Evolutionary conservation across 2,113 vertebrate genomes (phyloP).

Genomic region (Lepidothrix coronata): DNA sequence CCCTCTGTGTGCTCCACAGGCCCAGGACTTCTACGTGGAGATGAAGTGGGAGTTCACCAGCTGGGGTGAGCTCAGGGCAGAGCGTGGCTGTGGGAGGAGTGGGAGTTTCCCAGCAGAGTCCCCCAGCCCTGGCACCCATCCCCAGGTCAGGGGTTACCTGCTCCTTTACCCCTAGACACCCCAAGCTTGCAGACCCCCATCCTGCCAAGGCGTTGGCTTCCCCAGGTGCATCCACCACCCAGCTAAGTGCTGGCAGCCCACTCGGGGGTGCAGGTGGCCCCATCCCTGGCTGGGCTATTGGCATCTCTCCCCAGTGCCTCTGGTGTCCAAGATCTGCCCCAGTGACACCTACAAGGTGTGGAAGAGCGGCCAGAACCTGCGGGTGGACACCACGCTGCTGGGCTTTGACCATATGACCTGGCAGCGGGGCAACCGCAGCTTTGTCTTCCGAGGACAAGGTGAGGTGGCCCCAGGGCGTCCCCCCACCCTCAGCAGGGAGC

Average conservation of each 20-base stretch:
- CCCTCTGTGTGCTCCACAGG: constrained; percentile 65
- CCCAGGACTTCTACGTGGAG: constrained; percentile 97
- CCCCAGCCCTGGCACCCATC: background rate
- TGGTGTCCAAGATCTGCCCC: constrained; percentile 97
- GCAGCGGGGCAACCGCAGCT: constrained; percentile 96
- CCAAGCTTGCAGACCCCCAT: background rate
- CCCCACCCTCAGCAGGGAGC: fast-evolving
- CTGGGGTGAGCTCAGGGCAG: constrained; percentile 83
- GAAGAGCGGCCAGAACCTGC: constrained; percentile 96
- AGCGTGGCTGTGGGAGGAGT: fast-evolving
- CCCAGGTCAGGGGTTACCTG: background rate
- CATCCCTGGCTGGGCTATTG: background rate
- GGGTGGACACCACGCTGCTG: constrained; percentile 94
- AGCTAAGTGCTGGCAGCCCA: background rate
- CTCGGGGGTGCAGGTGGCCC: background rate
- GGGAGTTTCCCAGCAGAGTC: background rate
- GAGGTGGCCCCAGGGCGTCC: background rate
- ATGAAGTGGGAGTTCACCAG: constrained; percentile 99
- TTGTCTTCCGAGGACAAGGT: constrained; percentile 96
- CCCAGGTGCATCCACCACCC: background rate
- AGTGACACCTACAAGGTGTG: constrained; percentile 97
- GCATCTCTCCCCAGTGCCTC: constrained; percentile 80
- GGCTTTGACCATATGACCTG: constrained; percentile 99
- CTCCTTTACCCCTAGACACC: background rate
- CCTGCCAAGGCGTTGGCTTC: fast-evolving